Conservation (phyloP, 2,113 vertebrate genomes). For the Lota lota region DNA sequence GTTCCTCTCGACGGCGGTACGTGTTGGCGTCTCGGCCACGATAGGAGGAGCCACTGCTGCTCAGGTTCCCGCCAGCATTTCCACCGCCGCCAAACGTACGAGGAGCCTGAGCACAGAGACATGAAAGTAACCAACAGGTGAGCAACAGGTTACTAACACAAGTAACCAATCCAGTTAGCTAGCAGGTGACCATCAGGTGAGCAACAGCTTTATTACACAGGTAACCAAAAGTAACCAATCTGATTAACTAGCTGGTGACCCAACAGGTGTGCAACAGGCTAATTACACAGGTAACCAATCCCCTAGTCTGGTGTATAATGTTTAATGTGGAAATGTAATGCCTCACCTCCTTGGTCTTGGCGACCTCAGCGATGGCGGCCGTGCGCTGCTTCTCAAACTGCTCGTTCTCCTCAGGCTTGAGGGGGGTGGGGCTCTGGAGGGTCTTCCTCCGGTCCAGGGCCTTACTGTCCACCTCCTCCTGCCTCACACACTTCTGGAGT, state of each 20-base stretch:
- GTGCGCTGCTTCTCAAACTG: slow-evolving; percentile 97
- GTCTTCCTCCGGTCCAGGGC: slow-evolving; percentile 93
- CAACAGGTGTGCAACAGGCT: too few species aligned
- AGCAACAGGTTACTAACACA: too few species aligned
- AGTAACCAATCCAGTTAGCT: too few species aligned
- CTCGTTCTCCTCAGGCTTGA: slow-evolving; percentile 85
- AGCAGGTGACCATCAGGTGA: too few species aligned
- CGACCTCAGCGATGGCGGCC: slow-evolving; percentile 95
- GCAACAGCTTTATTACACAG: too few species aligned
- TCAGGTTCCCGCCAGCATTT: slow-evolving; percentile 87
- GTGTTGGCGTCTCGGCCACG: slow-evolving; percentile 83
- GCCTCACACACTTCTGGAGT: slow-evolving; percentile 82
- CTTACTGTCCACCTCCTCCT: slow-evolving; percentile 83
- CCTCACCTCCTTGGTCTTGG: slow-evolving; percentile 93
- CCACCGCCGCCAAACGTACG: slow-evolving; percentile 94
- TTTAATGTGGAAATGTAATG: not conserved
- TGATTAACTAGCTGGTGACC: too few species aligned
- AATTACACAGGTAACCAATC: too few species aligned
- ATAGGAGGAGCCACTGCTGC: slow-evolving; percentile 69
- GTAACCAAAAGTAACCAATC: too few species aligned
- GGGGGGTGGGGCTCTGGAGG: slow-evolving; percentile 76
- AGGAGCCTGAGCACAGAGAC: slow-evolving; percentile 49
- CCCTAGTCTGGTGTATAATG: too few species aligned
- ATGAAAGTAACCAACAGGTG: not conserved
- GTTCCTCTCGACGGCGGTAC: slow-evolving; percentile 69